Evolutionary conservation across 2,113 vertebrate genomes (phyloP).

Genomic region (Rutilus rutilus): DNA sequence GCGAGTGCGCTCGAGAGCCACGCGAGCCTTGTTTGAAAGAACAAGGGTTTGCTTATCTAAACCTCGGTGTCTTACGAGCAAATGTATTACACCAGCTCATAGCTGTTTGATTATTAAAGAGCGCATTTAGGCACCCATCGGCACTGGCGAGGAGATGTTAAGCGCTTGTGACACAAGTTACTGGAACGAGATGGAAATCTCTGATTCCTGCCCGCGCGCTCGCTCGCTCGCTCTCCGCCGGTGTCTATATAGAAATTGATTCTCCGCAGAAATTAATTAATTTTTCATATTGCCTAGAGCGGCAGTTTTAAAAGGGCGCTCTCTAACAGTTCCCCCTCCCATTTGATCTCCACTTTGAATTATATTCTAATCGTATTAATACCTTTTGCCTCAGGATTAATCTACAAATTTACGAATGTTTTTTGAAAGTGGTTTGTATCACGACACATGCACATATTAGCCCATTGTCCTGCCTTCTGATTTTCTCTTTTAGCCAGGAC

Average conservation of each 20-base stretch:
- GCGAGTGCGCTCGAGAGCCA: neutral
- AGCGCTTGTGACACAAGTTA: constrained; percentile 78
- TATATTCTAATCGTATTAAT: constrained; percentile 99
- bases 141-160: constrained; percentile 68
- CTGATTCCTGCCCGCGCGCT: constrained; percentile 79
- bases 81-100: constrained; percentile 1
- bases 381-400: constrained; percentile 98
- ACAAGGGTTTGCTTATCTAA: neutral
- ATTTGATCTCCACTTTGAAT: constrained; percentile 85
- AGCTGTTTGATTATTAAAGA: constrained; percentile 29
- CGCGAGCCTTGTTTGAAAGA: neutral
- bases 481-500: constrained; percentile 90
- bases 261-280: constrained; percentile 99
- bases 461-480: constrained; percentile 79
- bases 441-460: constrained; percentile 97
- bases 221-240: constrained; percentile 71
- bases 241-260: constrained; percentile 98
- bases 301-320: constrained; percentile 98
- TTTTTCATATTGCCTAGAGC: constrained; percentile 99
- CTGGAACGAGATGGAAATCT: constrained; percentile 76
- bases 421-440: constrained; percentile 92
- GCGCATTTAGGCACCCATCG: constrained; percentile 15
- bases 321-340: constrained; percentile 86
- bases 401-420: constrained; percentile 98
- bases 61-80: neutral